A percentile compares a stretch with the other conserved stretches of the same genome.
phyloP scores from a whole-genome alignment of 2,888 invertebrate species.

The Drosophila lutescens region DNA sequence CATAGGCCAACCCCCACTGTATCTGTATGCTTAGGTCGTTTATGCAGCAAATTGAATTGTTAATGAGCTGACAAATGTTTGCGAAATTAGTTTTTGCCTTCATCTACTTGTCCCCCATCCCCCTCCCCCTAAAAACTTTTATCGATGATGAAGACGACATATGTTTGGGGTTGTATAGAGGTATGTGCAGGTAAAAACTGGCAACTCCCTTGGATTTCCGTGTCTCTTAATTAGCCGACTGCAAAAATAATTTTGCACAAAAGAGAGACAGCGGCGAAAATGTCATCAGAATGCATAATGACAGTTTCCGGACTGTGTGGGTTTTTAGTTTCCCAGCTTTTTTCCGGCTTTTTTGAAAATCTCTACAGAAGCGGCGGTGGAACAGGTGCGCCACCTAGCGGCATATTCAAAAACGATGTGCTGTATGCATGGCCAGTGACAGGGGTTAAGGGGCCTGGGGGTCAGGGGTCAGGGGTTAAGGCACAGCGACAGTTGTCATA shows the following conservation, averaged over 20 bases:
- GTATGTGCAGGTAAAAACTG: neutral
- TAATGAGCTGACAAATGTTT: conserved; percentile 77
- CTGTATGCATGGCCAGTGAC: conserved; percentile 50
- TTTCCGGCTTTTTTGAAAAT: conserved; percentile 16
- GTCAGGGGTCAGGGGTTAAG: conserved; percentile 10
- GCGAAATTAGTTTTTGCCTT: conserved; percentile 60
- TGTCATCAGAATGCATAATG: conserved; percentile 81
- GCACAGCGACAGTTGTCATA: conserved; percentile 68
- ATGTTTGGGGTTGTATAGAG: neutral
- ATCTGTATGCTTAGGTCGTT: conserved; percentile 73
- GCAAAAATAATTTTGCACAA: conserved; percentile 67
- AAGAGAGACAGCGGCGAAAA: conserved; percentile 62
- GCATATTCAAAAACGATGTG: conserved; percentile 54
- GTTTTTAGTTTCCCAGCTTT: neutral
- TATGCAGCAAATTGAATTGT: conserved; percentile 77
- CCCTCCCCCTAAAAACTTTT: neutral
- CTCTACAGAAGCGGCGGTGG: conserved; percentile 56
- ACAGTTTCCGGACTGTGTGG: conserved; percentile 46
- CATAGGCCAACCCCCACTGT: neutral
- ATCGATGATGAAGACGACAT: conserved; percentile 18
- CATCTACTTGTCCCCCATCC: too few species aligned
- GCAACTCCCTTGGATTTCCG: neutral
- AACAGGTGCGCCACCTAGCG: conserved; percentile 70
- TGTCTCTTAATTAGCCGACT: conserved; percentile 70
- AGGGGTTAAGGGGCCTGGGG: conserved; percentile 9